Base-by-base conservation (phyloP, 2,888 invertebrate species). In the Tolmerus cingulatus region DNA sequence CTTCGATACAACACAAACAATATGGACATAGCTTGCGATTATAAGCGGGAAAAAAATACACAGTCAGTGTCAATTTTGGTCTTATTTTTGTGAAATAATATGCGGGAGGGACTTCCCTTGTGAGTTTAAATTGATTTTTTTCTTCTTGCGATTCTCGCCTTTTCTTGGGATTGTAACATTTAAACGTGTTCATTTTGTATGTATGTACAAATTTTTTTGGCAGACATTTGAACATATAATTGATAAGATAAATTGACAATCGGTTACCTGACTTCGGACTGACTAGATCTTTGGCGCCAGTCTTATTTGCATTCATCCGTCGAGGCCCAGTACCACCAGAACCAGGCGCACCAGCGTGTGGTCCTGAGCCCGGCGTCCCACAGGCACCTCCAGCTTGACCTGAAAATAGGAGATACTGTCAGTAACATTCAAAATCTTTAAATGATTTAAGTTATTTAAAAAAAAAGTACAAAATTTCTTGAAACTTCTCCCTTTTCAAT, bases 191-290 rank as follows among this genome's bases (percentile, higher is more conserved):
- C 57, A 34, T 79, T 79, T 23, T 82, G 78, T 40, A 81, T 82
- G 34, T 66, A 82, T 82, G 82, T 82, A 82, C 57, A 57, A 27
- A 19, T 27, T 82, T 46, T 46, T 46, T 82, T 55, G 57, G 34
- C 14, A 82, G 37, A 82, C 82, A 82, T 57, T 40, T 82, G 16
- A 55, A 79, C 37, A 66, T 66, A 66, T 66, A 66, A 27, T 51
- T 51, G 66, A 23, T 0, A 66, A 66, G 27, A 66, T 66, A 23
- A 51, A 66, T 66, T 66, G 12, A 66, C 66, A 66, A 66, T 19
- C 19, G n/a, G 19, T 91, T 89, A 93, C 92, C 92, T 92, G 92
- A 92, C 90, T 92, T 92, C 86, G 92, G 93, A 90, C 92, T 92
- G 90, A 92, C 93, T 90, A 92, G 90, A 90, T 92, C 92, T 91